phyloP scores from a whole-genome alignment of 2,113 vertebrate genomes.

The Perognathus longimembris region DNA sequence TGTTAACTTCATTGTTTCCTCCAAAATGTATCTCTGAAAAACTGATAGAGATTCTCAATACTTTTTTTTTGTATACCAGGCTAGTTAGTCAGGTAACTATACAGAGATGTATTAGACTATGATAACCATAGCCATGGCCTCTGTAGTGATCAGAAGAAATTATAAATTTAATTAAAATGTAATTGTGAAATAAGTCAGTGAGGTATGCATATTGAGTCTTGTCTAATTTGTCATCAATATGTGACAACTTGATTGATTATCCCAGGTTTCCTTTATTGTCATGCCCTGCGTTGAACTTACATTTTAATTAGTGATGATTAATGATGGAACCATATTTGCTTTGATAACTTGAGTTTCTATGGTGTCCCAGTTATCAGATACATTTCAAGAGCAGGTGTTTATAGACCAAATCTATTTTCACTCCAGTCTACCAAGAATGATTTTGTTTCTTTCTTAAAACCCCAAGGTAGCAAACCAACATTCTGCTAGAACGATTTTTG shows the following conservation, averaged over 20 bases:
- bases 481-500: neutral
- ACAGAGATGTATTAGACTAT: neutral
- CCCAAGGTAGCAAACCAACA: neutral
- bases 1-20: neutral
- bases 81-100: neutral
- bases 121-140: neutral
- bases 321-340: neutral
- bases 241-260: neutral
- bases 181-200: neutral
- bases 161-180: neutral
- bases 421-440: neutral
- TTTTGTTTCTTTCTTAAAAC: constrained; percentile 26
- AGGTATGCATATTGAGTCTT: neutral
- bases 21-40: neutral
- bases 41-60: neutral
- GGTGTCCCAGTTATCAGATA: neutral
- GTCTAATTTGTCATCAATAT: neutral
- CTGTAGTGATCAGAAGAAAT: neutral
- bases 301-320: constrained; percentile 31
- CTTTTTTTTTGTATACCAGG: neutral
- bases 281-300: neutral
- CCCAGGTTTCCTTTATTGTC: neutral
- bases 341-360: neutral
- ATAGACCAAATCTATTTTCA: constrained; percentile 6
- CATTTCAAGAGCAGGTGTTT: neutral